phyloP scores from a whole-genome alignment of 2,113 vertebrate species.

The Spizaetus ornatus region DNA sequence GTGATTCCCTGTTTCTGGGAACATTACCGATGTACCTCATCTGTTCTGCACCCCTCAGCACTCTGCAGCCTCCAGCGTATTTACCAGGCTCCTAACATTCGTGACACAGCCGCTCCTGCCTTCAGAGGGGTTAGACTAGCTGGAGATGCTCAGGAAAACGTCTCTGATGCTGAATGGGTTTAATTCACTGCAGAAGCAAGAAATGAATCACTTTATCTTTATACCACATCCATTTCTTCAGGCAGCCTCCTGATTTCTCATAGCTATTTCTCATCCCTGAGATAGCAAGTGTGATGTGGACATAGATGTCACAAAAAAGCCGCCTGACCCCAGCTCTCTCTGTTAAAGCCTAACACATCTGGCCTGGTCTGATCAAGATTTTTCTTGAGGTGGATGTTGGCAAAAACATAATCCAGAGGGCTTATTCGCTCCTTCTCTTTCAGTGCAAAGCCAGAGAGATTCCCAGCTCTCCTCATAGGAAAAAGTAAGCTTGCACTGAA shows the following conservation, averaged over 20 bases:
- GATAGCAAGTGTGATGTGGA: rapidly evolving
- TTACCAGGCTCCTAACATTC: not conserved
- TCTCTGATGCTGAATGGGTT: not conserved
- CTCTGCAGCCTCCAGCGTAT: not conserved
- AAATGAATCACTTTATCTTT: not conserved
- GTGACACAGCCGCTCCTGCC: not conserved
- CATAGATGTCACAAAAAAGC: not conserved
- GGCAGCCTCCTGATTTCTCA: not conserved
- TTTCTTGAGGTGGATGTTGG: not conserved
- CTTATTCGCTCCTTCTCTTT: not conserved
- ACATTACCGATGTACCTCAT: no score
- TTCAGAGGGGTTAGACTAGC: not conserved
- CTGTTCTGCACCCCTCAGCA: not conserved
- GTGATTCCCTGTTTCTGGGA: not conserved
- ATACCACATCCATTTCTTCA: not conserved
- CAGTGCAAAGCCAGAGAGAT: not conserved
- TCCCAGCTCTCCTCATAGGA: not conserved
- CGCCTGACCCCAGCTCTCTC: not conserved
- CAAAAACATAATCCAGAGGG: not conserved
- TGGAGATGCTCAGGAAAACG: not conserved
- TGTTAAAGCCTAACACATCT: not conserved
- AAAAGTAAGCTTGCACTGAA: not conserved
- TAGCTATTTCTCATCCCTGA: not conserved
- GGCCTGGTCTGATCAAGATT: not conserved
- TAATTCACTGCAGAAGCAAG: not conserved